Conservation (phyloP, 2,888 invertebrate species). For the Machimus rusticus region DNA sequence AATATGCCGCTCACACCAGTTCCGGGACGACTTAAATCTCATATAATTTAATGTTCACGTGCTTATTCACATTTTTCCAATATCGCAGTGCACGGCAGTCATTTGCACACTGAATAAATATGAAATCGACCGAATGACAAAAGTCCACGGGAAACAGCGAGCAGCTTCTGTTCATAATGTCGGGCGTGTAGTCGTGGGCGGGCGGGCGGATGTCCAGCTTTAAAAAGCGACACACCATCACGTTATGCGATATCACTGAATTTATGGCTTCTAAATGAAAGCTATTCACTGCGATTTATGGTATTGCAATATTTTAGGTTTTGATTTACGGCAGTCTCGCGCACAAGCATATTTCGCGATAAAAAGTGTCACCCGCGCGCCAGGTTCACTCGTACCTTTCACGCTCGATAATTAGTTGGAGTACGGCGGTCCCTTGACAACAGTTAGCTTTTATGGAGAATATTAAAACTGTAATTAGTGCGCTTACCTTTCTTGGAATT, state of each 20-base stretch:
- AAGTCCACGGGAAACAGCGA: slow-evolving; percentile 12
- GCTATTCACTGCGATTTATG: slow-evolving; percentile 37
- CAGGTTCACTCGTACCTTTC: not conserved
- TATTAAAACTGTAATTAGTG: not conserved
- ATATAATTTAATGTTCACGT: slow-evolving; percentile 8
- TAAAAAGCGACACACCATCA: slow-evolving; percentile 34
- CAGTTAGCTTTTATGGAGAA: not conserved
- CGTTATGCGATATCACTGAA: slow-evolving; percentile 35
- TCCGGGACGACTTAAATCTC: slow-evolving; percentile 6
- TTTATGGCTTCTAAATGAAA: slow-evolving; percentile 38
- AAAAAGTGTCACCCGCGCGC: not conserved
- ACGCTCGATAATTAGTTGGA: not conserved
- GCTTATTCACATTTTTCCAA: not conserved
- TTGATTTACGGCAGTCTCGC: slow-evolving; percentile 34
- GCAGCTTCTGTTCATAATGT: slow-evolving; percentile 17
- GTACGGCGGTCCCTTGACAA: not conserved
- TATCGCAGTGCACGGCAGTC: slow-evolving; percentile 19
- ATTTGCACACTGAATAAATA: slow-evolving; percentile 35
- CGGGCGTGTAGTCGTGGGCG: not conserved
- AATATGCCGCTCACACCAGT: not conserved
- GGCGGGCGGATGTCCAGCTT: slow-evolving; percentile 15
- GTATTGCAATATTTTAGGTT: slow-evolving; percentile 38
- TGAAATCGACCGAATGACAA: slow-evolving; percentile 34
- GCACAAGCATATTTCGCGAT: slow-evolving; percentile 10
- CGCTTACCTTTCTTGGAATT: not conserved